Evolutionary conservation across 2,797 vertebrate species (phyloP).

Genomic region (Amphiprion clarkii): DNA sequence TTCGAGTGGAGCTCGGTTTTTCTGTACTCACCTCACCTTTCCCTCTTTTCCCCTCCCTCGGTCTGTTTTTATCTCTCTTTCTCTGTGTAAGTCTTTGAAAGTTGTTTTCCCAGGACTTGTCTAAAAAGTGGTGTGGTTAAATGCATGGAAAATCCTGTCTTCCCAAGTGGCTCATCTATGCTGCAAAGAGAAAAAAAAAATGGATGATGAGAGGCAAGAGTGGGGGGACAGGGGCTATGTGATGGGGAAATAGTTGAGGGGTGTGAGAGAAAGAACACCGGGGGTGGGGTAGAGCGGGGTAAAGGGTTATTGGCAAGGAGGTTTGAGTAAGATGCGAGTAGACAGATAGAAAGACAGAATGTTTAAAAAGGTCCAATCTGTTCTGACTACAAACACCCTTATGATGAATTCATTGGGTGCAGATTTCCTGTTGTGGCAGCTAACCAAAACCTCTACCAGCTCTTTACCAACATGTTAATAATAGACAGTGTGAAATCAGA

Average conservation of each 20-base stretch:
- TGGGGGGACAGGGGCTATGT: constrained; percentile 47
- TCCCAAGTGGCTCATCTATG: constrained; percentile 74
- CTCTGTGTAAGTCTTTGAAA: constrained; percentile 50
- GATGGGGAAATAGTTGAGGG: constrained; percentile 64
- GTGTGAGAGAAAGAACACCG: constrained; percentile 31
- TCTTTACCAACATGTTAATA: not conserved
- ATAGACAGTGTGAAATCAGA: constrained; percentile 14
- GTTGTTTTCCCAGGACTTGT: constrained; percentile 58
- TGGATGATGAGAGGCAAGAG: constrained; percentile 64
- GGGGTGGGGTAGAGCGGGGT: constrained; percentile 36
- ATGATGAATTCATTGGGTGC: constrained; percentile 13
- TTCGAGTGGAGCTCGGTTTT: constrained; percentile 34
- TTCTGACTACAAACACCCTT: constrained; percentile 8
- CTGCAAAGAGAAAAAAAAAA: constrained; percentile 47
- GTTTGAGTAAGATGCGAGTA: constrained; percentile 52
- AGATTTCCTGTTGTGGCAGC: constrained; percentile 16
- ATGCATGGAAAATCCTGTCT: constrained; percentile 76
- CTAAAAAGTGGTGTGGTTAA: constrained; percentile 67
- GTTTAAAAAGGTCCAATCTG: constrained; percentile 36
- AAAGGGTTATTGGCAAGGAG: constrained; percentile 52
- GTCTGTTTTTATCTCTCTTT: constrained; percentile 1
- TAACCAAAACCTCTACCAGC: constrained; percentile 13
- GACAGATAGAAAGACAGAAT: constrained; percentile 37
- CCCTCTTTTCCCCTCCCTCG: not conserved
- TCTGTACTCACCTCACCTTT: constrained; percentile 26